phyloP scores from a whole-genome alignment of 2,797 vertebrate species.

The Cyprinodon diabolis region DNA sequence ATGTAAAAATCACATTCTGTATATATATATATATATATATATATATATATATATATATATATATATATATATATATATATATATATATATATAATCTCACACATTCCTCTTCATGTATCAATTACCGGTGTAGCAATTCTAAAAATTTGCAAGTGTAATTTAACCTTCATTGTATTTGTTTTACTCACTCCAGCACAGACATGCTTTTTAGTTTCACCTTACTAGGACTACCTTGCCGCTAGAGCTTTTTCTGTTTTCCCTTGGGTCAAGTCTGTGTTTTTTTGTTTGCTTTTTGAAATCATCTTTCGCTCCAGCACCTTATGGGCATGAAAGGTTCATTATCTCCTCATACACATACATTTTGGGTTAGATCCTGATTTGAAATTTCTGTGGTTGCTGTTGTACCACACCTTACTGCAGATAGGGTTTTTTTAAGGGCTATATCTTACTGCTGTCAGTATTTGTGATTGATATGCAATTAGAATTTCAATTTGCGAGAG shows the following conservation, averaged over 20 bases:
- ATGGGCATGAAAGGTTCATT: not conserved
- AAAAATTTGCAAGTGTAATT: not conserved
- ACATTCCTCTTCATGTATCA: not conserved
- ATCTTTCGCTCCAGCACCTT: not conserved
- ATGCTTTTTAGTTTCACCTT: not conserved
- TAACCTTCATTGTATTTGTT: not conserved
- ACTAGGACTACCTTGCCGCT: not conserved
- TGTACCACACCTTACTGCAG: not conserved
- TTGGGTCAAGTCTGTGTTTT: not conserved
- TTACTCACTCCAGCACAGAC: not conserved
- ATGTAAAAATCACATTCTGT: not conserved
- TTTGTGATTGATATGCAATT: slow-evolving; percentile 1
- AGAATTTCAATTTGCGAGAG: slow-evolving; percentile 6
- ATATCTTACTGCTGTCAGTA: slow-evolving; percentile 1
- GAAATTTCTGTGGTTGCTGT: not conserved
- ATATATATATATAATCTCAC: too few species aligned
- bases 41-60: too few species aligned
- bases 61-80: too few species aligned
- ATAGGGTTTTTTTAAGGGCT: not conserved
- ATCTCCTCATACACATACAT: not conserved
- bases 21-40: too few species aligned
- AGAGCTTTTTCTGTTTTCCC: not conserved
- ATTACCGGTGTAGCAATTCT: not conserved
- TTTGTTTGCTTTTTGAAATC: not conserved
- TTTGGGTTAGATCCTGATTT: not conserved